Conservation (phyloP, 2,888 invertebrate species). For the Myathropa florea region DNA sequence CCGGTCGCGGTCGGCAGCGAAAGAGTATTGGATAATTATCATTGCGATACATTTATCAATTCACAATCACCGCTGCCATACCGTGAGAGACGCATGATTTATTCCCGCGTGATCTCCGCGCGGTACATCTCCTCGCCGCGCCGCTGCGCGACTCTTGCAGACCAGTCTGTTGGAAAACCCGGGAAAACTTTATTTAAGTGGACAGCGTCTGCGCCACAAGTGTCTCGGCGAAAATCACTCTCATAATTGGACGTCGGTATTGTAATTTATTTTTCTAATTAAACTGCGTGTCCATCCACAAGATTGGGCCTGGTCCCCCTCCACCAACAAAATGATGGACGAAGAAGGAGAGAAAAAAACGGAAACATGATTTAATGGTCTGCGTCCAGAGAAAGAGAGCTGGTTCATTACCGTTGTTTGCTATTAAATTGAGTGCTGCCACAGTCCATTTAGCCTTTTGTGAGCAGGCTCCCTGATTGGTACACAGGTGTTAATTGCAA, state of each 20-base stretch:
- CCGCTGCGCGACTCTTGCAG: too few relatives aligned
- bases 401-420: constrained; percentile 39
- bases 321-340: neutral
- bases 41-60: constrained; percentile 68
- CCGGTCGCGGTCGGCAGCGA: constrained; percentile 1
- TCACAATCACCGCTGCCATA: constrained; percentile 38
- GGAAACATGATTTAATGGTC: constrained; percentile 12
- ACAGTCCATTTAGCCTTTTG: constrained; percentile 56
- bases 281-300: constrained; percentile 40
- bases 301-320: neutral
- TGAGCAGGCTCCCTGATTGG: constrained; percentile 41
- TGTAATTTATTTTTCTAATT: constrained; percentile 63
- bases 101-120: constrained; percentile 43
- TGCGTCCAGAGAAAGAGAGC: neutral
- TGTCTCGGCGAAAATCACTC: constrained; percentile 61
- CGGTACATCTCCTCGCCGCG: too few relatives aligned
- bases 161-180: too few relatives aligned
- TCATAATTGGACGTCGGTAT: constrained; percentile 66
- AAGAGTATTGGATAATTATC: constrained; percentile 65
- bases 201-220: constrained; percentile 49
- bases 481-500: constrained; percentile 69
- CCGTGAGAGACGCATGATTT: constrained; percentile 65
- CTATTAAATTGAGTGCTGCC: constrained; percentile 57
- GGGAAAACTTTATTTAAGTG: constrained; percentile 59
- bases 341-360: neutral